These are phyloP conservation scores for Phaethornis superciliosus DNA, from an alignment of 2,113 vertebrate genomes.

Conservation along the genomic window DNA sequence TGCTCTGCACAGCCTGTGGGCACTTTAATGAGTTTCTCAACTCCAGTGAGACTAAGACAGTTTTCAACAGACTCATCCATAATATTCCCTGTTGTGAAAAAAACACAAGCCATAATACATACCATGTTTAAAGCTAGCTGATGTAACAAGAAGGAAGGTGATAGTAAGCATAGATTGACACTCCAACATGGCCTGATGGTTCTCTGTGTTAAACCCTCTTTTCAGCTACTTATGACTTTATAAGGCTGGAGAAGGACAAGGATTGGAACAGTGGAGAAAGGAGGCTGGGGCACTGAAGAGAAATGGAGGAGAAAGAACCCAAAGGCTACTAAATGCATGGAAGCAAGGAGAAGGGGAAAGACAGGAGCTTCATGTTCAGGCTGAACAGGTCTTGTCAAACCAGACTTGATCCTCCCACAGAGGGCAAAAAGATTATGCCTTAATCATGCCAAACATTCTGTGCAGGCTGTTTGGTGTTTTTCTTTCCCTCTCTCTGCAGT, in stretches of 20 bases:
- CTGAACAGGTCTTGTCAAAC: neutral
- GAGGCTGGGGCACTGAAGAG: neutral
- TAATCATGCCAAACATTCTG: neutral
- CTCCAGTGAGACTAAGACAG: slow-evolving; percentile 72
- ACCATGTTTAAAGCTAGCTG: neutral
- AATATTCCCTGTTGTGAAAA: slow-evolving; percentile 35
- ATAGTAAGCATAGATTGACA: neutral
- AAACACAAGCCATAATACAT: neutral
- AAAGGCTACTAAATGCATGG: neutral
- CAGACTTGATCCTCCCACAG: neutral
- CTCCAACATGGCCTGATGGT: neutral
- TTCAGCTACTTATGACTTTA: neutral
- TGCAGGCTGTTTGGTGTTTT: neutral
- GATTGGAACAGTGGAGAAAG: neutral
- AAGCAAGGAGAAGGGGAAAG: neutral
- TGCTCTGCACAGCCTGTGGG: slow-evolving; percentile 82
- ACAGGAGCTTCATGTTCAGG: neutral
- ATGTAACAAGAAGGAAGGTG: neutral
- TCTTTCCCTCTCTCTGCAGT: neutral
- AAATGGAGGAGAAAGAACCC: neutral
- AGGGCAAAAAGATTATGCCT: neutral
- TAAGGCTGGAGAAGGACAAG: neutral
- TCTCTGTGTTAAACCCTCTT: neutral
- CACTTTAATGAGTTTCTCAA: slow-evolving; percentile 69
- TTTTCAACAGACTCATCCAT: slow-evolving; percentile 49